Percentiles rank a stretch among this genome's conserved stretches.
These are phyloP conservation scores for Metellina segmentata DNA, from an alignment of 2,888 invertebrate genomes.

Conservation along the genomic window DNA sequence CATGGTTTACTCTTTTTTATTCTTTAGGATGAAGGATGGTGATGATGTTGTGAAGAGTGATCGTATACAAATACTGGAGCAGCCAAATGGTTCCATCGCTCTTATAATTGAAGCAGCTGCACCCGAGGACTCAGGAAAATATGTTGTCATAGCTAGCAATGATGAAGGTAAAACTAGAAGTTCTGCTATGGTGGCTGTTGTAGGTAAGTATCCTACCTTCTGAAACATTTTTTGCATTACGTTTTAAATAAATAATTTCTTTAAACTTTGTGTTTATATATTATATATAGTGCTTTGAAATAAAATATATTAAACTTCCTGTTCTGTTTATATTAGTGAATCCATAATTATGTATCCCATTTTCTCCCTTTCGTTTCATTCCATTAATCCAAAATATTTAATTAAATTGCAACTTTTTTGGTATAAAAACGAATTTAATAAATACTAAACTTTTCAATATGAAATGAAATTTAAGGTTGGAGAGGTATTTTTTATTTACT, in stretches of 20 bases:
- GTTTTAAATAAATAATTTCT: no score
- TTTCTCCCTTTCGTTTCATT: background rate
- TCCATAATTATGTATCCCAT: no score
- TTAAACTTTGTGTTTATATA: no score
- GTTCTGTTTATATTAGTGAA: no score
- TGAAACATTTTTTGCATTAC: no score
- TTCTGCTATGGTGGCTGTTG: conserved; percentile 72
- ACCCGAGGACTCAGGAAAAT: conserved; percentile 76
- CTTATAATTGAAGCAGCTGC: conserved; percentile 82
- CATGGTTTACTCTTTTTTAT: background rate
- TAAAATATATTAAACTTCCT: background rate
- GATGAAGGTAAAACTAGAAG: conserved; percentile 78
- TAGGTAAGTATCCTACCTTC: conserved; percentile 48
- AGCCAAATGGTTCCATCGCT: conserved; percentile 88
- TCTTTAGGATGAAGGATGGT: conserved; percentile 76
- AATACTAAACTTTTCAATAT: no score
- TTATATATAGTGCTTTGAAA: background rate
- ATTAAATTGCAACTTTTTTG: background rate
- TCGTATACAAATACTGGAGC: conserved; percentile 84
- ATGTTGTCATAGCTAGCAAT: conserved; percentile 75
- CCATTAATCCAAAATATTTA: background rate
- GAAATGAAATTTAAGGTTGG: no score
- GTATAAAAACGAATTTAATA: no score
- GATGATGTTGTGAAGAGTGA: conserved; percentile 66
- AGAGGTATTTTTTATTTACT: no score